Conservation (phyloP, 2,113 vertebrate genomes). For the Paedocypris sp. region DNA sequence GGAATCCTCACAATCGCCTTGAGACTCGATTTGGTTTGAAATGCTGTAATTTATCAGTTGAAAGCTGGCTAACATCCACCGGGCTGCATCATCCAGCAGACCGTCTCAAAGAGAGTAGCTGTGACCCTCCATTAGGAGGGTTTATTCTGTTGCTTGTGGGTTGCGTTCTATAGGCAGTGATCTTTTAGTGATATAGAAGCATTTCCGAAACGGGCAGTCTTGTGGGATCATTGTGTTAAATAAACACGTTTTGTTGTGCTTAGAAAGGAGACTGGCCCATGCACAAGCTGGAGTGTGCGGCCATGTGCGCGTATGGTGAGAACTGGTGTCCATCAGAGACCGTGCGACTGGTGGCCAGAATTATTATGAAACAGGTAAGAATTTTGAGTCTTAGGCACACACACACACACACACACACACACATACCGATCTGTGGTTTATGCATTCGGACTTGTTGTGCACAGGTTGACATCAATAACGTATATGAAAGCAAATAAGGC, state of each 20-base stretch:
- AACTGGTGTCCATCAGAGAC: slow-evolving; percentile 95
- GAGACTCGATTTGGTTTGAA: background rate
- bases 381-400: too few relatives aligned
- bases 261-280: slow-evolving; percentile 91
- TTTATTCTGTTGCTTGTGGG: background rate
- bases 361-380: slow-evolving; percentile 87
- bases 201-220: background rate
- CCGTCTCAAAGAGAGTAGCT: background rate
- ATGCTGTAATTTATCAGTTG: slow-evolving; percentile 4
- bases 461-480: too few relatives aligned
- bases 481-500: too few relatives aligned
- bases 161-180: background rate
- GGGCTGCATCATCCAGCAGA: background rate
- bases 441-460: too few relatives aligned
- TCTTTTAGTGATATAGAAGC: background rate
- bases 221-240: background rate
- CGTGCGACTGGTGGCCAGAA: slow-evolving; percentile 83
- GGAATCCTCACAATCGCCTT: background rate
- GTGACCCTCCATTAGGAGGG: background rate
- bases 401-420: too few relatives aligned
- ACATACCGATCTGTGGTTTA: too few relatives aligned
- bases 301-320: slow-evolving; percentile 83
- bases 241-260: slow-evolving; percentile 18
- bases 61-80: background rate
- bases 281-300: slow-evolving; percentile 89